Evolutionary conservation across 1,140 invertebrate species (phyloP), one percentile per base, ranked within the genome.

Genomic region (Pseudomyrmex pallidus): DNA sequence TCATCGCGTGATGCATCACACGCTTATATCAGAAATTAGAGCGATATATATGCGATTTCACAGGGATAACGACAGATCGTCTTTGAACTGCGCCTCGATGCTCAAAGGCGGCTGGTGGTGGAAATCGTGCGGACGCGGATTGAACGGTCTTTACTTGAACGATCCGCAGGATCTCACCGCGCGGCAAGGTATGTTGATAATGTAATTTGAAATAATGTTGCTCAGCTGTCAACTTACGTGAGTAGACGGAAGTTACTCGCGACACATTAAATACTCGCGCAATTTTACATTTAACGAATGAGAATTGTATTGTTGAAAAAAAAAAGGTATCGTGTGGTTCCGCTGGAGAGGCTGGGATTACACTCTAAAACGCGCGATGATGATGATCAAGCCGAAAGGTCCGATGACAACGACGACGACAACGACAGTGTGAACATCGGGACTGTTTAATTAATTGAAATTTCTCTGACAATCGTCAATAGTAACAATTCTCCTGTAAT

Each of bases 101-200:
- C 95, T 98, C 59, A 98, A 98, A 94, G 98, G 98, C 62, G 98
- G 98, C 4, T 98, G 98, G 98, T 98, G 98, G 98, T 98, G 97
- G 98, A 98, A 98, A 90, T 98, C 97, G 0, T 98, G 98, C 90
- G 98, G 98, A 35, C 95, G 98, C 90, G 97, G 97, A 20, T 95
- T 98, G 17, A 98, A 98, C 91, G 97, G 98, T 17, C 95, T 98
- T 48, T 98, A 98, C 91, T 94, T 98, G 46, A 97, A 98, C 89
- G 97, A 98, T 93, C 97, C 97, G 3, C 97, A 98, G 92, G 97
- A 98, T 93, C 95, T 98, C 70, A 98, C 97, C 46, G 98, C 98
- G 57, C 95, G 97, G 90, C 98, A 98, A 96, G 98, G 97, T 97
- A 84, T 3, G 25, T 57, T 52, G 3, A 48, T 59, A 66, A 77